Evolutionary conservation across 2,113 vertebrate species (phyloP), one percentile per base, ranked within the genome.

Genomic region (Prunella himalayana): DNA sequence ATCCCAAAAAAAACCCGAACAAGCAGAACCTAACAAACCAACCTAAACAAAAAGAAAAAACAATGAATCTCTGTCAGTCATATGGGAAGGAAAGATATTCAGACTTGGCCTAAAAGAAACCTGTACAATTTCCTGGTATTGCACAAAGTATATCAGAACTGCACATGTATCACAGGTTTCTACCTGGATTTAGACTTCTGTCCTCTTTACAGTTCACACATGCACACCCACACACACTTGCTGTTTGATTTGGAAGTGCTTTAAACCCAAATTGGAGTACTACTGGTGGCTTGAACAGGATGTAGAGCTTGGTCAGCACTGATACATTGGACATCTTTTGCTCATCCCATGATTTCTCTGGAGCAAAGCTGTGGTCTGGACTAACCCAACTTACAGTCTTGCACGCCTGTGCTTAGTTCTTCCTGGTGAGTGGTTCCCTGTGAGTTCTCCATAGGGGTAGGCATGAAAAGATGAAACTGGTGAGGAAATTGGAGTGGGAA

Each of bases 171-270:
- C 14, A 24, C 6, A 11, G 28, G 4, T 37, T 90, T 77, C 50
- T 33, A 7, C 28, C 7, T 2, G 12, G 14, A 15, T 86, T 65
- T 61, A 37, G 37, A 7, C 31, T 69, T 79, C 54, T 86, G 25
- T 59, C 24, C 8, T 50, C 18, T 65, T 53, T 17, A 35, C 18
- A 35, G 25, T 47, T 50, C 20, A 37, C n/a, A 15, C 7, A 7
- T 4, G 13, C 27, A 44, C 13, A 6, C 2, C 6, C 28, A 30
- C 30, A 12, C 15, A 33, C 4, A 4, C 11, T 10, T 33, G 8
- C 17, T 57, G 1, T 57, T 78, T 54, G 57, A 39, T 82, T 64
- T 88, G 31, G 16, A 75, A 60, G 25, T 78, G 47, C 33, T 86
- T 88, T 89, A 92, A 83, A 41, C 8, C 13, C 37, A n/a, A 51